These are phyloP conservation scores for Stenichneumon culpator DNA, from an alignment of 2,888 invertebrate genomes.

Conservation along the genomic window DNA sequence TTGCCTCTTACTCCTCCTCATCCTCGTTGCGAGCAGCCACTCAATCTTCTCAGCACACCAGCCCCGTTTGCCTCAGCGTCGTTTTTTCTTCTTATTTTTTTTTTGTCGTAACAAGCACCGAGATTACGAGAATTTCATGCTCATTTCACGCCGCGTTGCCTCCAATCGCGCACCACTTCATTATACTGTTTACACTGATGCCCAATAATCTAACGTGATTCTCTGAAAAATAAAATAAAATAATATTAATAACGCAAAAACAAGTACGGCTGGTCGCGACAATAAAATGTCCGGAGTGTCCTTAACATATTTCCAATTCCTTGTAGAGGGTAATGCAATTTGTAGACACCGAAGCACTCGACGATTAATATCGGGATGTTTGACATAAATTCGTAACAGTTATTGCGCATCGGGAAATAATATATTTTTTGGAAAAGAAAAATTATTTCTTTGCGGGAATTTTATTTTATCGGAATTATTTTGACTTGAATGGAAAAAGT, in stretches of 20 bases:
- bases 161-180: conserved; percentile 61
- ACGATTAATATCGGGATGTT: background rate
- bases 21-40: conserved; percentile 19
- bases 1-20: conserved; percentile 26
- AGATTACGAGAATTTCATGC: conserved; percentile 65
- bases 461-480: no score
- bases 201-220: conserved; percentile 55
- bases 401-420: background rate
- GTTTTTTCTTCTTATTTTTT: background rate
- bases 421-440: no score
- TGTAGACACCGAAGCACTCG: no score
- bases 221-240: background rate
- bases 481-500: no score
- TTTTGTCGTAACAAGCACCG: conserved; percentile 48
- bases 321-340: no score
- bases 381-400: background rate
- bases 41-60: conserved; percentile 5
- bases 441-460: no score
- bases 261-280: no score
- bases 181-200: conserved; percentile 53
- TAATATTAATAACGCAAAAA: no score
- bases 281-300: no score
- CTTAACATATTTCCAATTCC: no score
- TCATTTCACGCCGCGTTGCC: conserved; percentile 63
- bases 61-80: background rate